Conservation (phyloP, 2,113 vertebrate species). For the Laticauda laticaudata region DNA sequence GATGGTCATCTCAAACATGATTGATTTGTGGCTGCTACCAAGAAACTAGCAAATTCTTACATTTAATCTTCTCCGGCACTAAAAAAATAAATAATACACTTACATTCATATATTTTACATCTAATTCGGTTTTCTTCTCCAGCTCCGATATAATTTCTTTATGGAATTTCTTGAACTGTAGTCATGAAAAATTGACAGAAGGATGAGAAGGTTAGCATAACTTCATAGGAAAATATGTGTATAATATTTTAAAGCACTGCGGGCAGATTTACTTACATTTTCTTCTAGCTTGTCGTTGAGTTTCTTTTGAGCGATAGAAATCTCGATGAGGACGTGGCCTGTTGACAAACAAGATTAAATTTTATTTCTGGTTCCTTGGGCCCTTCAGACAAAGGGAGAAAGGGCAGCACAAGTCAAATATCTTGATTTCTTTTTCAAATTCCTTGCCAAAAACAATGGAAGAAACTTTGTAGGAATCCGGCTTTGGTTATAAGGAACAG, state of each 20-base stretch:
- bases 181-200: constrained; percentile 47
- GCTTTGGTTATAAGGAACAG: not conserved
- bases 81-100: constrained; percentile 57
- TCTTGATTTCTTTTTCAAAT: not conserved
- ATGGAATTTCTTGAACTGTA: constrained; percentile 91
- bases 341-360: constrained; percentile 41
- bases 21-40: not conserved
- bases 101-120: constrained; percentile 97
- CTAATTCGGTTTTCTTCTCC: constrained; percentile 95
- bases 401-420: not conserved
- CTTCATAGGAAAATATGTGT: not conserved
- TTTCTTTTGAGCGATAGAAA: constrained; percentile 87
- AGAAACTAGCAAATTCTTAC: not conserved
- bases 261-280: constrained; percentile 77
- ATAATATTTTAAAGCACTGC: not conserved
- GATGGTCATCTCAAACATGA: not conserved
- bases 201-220: constrained; percentile 19
- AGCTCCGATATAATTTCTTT: constrained; percentile 88
- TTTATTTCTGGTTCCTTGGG: constrained; percentile 6
- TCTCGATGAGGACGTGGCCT: constrained; percentile 92
- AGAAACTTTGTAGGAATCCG: not conserved
- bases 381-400: not conserved
- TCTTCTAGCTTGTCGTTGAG: constrained; percentile 88
- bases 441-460: not conserved
- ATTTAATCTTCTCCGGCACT: not conserved